These are phyloP conservation scores for Aphodius sticticus DNA, from an alignment of 2,888 invertebrate species.

Conservation along the genomic window DNA sequence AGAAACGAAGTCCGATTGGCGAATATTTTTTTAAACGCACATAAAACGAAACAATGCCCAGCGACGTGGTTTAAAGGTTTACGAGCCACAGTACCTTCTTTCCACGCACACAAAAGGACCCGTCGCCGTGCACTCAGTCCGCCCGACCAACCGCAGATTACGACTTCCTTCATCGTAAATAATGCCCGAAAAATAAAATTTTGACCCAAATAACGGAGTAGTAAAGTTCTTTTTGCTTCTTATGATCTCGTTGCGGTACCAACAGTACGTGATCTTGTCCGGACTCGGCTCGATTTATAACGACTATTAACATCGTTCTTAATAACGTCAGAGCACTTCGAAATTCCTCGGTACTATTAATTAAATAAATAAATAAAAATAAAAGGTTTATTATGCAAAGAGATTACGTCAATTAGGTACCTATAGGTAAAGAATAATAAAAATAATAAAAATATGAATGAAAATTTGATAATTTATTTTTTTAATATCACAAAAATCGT, in stretches of 20 bases:
- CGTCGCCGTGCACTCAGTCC: background rate
- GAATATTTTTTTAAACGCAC: constrained; percentile 4
- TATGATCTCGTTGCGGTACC: background rate
- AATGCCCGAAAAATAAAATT: constrained; percentile 25
- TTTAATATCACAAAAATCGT: too few relatives aligned
- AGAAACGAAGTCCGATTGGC: background rate
- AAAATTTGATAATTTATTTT: too few relatives aligned
- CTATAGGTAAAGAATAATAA: too few relatives aligned
- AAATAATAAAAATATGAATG: too few relatives aligned
- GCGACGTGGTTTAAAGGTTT: background rate
- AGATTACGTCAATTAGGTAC: too few relatives aligned
- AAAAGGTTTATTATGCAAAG: too few relatives aligned
- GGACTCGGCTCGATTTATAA: background rate
- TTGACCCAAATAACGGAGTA: constrained; percentile 22
- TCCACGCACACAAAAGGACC: background rate
- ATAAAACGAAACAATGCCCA: background rate
- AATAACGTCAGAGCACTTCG: background rate
- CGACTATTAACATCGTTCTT: background rate
- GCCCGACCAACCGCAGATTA: constrained; percentile 12
- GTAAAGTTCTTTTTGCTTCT: constrained; percentile 22
- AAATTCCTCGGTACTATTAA: too few relatives aligned
- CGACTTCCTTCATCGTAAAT: constrained; percentile 24
- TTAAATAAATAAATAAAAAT: too few relatives aligned
- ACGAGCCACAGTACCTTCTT: background rate
- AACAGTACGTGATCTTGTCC: background rate